Evolutionary conservation across 2,797 vertebrate species (phyloP).

Genomic region (Artibeus lituratus): DNA sequence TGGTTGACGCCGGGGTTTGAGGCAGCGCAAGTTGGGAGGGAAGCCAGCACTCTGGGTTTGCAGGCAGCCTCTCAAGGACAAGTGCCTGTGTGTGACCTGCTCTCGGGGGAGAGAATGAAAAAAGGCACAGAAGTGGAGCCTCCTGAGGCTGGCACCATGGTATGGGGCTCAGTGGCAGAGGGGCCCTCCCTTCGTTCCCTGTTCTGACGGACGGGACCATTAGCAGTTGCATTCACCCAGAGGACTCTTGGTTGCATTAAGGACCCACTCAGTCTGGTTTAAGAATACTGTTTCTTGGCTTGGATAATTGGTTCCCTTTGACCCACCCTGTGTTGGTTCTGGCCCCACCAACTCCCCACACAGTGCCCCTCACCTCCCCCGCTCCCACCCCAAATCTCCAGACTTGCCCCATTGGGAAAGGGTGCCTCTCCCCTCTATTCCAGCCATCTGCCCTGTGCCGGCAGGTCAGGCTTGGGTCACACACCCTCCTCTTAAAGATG

Average conservation of each 20-base stretch:
- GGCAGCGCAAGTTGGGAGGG: accelerated
- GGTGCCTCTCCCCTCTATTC: background rate
- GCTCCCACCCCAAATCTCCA: background rate
- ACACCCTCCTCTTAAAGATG: background rate
- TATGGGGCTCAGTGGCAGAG: background rate
- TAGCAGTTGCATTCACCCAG: background rate
- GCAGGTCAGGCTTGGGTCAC: too few relatives aligned
- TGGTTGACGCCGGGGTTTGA: accelerated
- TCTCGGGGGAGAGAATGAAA: background rate
- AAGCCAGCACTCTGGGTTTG: accelerated
- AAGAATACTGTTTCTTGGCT: background rate
- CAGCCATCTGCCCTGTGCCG: background rate
- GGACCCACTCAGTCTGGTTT: background rate
- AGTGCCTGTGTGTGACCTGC: background rate
- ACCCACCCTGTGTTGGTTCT: background rate
- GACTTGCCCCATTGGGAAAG: background rate
- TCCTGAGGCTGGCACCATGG: background rate
- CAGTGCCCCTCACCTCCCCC: accelerated
- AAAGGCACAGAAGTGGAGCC: background rate
- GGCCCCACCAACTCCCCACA: background rate
- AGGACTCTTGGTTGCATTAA: background rate
- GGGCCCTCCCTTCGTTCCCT: background rate
- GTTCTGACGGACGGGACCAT: background rate
- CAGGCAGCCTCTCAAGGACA: background rate
- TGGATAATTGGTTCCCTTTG: too few relatives aligned